Percentiles rank a stretch among this genome's conserved stretches.
Evolutionary conservation across 2,113 vertebrate species (phyloP).

Genomic region (Leucopternis melanops): DNA sequence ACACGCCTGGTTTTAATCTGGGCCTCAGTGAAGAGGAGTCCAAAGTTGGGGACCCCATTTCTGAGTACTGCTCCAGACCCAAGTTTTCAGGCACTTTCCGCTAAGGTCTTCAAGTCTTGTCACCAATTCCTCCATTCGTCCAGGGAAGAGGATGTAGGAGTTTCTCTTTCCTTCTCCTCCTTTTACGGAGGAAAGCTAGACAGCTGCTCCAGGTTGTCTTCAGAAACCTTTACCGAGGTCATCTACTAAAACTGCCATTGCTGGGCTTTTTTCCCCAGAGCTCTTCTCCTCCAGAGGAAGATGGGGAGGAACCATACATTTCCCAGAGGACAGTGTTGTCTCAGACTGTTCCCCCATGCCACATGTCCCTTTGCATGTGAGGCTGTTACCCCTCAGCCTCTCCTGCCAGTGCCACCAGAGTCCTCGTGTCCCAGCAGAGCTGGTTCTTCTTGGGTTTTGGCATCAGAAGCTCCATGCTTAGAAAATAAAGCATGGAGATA

Average conservation of each 20-base stretch:
- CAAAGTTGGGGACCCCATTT: background rate
- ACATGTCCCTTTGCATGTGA: background rate
- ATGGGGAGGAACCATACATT: background rate
- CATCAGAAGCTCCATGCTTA: background rate
- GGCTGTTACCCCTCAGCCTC: background rate
- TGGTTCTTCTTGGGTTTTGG: background rate
- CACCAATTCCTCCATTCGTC: background rate
- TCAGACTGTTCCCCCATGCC: background rate
- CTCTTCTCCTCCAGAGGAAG: background rate
- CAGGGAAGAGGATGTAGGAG: fast-evolving
- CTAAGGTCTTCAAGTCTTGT: background rate
- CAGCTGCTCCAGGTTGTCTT: background rate
- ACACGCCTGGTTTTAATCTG: background rate
- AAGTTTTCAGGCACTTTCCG: background rate
- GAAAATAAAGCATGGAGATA: background rate
- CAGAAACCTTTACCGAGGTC: background rate
- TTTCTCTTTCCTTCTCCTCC: background rate
- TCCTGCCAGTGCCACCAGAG: background rate
- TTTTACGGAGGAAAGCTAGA: background rate
- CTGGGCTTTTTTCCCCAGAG: background rate
- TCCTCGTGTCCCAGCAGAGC: background rate
- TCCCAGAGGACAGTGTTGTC: background rate
- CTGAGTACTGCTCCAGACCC: background rate
- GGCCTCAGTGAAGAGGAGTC: background rate
- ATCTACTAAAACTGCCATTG: background rate